phyloP scores from a whole-genome alignment of 1,140 invertebrate genomes.

The Halictus rubicundus region DNA sequence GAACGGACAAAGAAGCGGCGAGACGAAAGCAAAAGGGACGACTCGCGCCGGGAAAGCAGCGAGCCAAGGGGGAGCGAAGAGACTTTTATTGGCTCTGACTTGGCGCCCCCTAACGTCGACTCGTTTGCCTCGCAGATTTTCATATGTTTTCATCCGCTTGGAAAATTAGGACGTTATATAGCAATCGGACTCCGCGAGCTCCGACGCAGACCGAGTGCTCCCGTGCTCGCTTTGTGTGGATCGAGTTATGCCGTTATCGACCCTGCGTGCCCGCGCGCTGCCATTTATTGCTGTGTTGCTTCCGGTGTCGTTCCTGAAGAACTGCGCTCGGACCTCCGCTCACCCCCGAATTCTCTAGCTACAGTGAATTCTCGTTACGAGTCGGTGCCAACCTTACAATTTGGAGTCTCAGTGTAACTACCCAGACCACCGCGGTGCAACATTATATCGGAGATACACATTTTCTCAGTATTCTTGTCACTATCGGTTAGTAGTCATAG shows the following conservation, averaged over 20 bases:
- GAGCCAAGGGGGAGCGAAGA: slow-evolving; percentile 69
- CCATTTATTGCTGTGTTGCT: slow-evolving; percentile 7
- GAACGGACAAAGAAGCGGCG: slow-evolving; percentile 54
- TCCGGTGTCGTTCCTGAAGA: neutral
- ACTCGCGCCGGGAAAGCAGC: slow-evolving; percentile 32
- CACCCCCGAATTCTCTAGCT: neutral
- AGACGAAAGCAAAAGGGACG: slow-evolving; percentile 42
- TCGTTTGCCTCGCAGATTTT: slow-evolving; percentile 80
- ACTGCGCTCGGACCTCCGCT: neutral
- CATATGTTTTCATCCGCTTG: slow-evolving; percentile 80
- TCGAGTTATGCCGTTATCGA: slow-evolving; percentile 26
- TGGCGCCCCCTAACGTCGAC: slow-evolving; percentile 76
- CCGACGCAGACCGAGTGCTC: neutral
- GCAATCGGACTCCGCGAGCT: slow-evolving; percentile 55
- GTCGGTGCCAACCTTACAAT: too few relatives aligned
- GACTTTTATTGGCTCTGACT: slow-evolving; percentile 80
- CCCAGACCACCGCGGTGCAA: too few relatives aligned
- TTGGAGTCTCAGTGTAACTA: too few relatives aligned
- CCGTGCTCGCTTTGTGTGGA: slow-evolving; percentile 36
- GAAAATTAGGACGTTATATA: slow-evolving; percentile 79
- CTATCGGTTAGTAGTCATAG: too few relatives aligned
- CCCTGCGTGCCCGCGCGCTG: too few relatives aligned
- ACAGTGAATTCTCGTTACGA: too few relatives aligned
- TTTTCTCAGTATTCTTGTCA: too few relatives aligned
- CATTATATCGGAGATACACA: too few relatives aligned